These are phyloP conservation scores for Elmis aenea DNA, from an alignment of 2,888 invertebrate species.

Conservation along the genomic window DNA sequence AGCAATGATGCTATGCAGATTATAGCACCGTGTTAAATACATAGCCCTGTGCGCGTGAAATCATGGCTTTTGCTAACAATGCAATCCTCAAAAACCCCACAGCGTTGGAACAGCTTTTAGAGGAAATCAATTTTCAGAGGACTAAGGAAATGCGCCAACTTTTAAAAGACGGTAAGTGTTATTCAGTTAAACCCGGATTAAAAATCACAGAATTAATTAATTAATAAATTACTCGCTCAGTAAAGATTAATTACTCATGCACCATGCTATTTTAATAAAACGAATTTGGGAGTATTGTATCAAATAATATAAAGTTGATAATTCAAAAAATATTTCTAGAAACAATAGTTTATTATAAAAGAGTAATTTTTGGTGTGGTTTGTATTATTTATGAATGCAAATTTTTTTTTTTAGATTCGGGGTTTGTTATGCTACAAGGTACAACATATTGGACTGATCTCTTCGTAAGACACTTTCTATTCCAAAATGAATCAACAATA, in stretches of 20 bases:
- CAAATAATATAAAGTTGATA: no score
- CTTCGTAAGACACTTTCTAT: slow-evolving; percentile 89
- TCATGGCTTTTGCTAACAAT: slow-evolving; percentile 44
- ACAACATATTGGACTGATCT: slow-evolving; percentile 95
- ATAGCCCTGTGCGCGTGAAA: no score
- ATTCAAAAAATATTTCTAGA: no score
- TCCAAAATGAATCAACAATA: slow-evolving; percentile 82
- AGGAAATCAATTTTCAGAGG: slow-evolving; percentile 88
- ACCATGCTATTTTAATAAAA: no score
- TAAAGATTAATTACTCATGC: no score
- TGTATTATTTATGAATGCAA: no score
- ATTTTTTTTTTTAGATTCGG: slow-evolving; percentile 62
- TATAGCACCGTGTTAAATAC: no score
- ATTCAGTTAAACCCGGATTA: neutral
- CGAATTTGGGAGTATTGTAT: no score
- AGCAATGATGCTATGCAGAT: no score
- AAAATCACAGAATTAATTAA: slow-evolving; percentile 1
- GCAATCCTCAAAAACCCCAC: slow-evolving; percentile 54
- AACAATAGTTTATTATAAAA: no score
- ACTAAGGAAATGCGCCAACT: slow-evolving; percentile 87
- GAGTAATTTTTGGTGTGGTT: no score
- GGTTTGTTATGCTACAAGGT: slow-evolving; percentile 87
- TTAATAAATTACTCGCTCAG: no score
- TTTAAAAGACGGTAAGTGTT: slow-evolving; percentile 71
- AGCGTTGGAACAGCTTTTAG: slow-evolving; percentile 78